Evolutionary conservation across 1,140 invertebrate species (phyloP).

Genomic region (Trichomalopsis sarcophagae): DNA sequence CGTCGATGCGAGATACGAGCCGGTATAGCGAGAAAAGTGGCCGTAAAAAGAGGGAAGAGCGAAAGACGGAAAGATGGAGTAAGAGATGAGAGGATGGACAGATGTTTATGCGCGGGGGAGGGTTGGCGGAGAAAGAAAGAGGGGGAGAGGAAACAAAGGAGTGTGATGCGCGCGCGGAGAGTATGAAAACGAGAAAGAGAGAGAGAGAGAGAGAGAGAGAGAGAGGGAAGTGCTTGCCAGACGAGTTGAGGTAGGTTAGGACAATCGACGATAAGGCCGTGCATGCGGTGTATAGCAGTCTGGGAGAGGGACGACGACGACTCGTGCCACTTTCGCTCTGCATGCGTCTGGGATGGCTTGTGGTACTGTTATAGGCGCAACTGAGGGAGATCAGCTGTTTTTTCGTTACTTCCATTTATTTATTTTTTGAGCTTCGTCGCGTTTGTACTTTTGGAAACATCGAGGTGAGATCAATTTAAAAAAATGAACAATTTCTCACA

Average conservation of each 20-base stretch:
- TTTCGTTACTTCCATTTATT: not conserved
- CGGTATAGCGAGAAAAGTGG: not conserved
- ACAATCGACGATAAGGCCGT: slow-evolving; percentile 41
- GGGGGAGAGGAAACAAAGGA: slow-evolving; percentile 9
- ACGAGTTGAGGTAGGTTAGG: slow-evolving; percentile 2
- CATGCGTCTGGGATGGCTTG: not conserved
- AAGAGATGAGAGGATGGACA: slow-evolving; percentile 43
- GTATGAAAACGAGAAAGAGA: slow-evolving; percentile 49
- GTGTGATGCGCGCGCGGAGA: slow-evolving; percentile 19
- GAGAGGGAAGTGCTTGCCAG: not conserved
- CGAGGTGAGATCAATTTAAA: too few relatives aligned
- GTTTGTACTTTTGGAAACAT: too few relatives aligned
- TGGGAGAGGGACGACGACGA: not conserved
- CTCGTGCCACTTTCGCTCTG: slow-evolving; percentile 44
- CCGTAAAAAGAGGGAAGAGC: slow-evolving; percentile 21
- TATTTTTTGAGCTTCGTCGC: too few relatives aligned
- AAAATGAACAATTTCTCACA: not conserved
- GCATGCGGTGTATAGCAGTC: not conserved
- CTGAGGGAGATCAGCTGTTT: not conserved
- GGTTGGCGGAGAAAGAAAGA: slow-evolving; percentile 9
- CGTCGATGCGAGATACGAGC: slow-evolving; percentile 19
- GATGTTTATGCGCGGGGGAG: slow-evolving; percentile 47
- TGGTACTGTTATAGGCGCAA: slow-evolving; percentile 37
- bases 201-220: slow-evolving; percentile 20
- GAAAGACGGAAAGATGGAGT: slow-evolving; percentile 36